These are phyloP conservation scores for Tretioscincus oriximinensis DNA, from an alignment of 2,113 vertebrate species.

Conservation along the genomic window DNA sequence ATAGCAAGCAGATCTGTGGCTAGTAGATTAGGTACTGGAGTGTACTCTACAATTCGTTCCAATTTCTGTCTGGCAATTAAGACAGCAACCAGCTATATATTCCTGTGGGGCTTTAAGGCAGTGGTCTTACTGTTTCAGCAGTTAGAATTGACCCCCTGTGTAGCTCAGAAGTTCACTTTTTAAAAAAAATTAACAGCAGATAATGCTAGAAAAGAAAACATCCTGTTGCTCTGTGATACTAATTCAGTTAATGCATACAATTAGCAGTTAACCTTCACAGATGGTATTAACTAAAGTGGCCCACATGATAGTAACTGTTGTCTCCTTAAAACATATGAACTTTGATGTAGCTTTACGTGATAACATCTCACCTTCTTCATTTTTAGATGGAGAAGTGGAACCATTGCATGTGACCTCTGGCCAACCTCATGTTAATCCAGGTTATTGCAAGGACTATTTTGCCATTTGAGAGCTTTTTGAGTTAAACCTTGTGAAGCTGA, in stretches of 20 bases:
- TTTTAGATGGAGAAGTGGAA: constrained; percentile 26
- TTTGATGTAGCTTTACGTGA: neutral
- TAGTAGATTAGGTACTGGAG: too few species aligned
- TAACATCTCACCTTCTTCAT: neutral
- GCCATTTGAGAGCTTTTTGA: constrained; percentile 48
- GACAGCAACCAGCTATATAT: too few species aligned
- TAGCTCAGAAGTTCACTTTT: neutral
- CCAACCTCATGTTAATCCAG: constrained; percentile 44
- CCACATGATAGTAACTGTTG: neutral
- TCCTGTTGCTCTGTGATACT: neutral
- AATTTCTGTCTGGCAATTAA: too few species aligned
- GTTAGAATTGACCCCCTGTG: neutral
- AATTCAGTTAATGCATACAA: neutral
- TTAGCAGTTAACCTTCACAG: neutral
- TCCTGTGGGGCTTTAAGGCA: too few species aligned
- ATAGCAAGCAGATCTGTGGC: too few species aligned
- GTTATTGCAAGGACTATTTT: constrained; percentile 29
- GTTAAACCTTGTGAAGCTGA: constrained; percentile 60
- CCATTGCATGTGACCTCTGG: constrained; percentile 32
- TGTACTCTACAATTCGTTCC: too few species aligned
- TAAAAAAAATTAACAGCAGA: neutral
- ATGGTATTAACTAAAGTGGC: neutral
- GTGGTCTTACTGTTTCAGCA: too few species aligned
- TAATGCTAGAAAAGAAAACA: neutral
- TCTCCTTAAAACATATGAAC: neutral